Conservation (phyloP, 2,888 invertebrate genomes). For the Ceraclea dissimilis region DNA sequence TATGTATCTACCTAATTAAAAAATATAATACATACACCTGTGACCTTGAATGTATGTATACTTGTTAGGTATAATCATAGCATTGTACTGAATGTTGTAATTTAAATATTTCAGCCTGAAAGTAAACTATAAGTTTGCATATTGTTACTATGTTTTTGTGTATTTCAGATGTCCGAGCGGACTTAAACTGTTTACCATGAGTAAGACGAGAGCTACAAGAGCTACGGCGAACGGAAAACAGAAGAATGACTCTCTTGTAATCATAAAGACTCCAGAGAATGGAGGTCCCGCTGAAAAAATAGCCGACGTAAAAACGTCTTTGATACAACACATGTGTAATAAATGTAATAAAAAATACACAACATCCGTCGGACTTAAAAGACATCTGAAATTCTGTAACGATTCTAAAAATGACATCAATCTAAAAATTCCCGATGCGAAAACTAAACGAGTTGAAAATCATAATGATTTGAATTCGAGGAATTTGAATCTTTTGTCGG, state of each 20-base stretch:
- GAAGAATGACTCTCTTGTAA: constrained; percentile 16
- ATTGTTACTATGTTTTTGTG: no score
- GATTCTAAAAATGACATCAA: constrained; percentile 11
- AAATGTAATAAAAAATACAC: constrained; percentile 22
- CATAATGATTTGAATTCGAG: constrained; percentile 17
- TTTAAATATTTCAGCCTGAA: no score
- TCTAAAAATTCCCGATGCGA: constrained; percentile 8
- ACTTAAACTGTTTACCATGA: no score
- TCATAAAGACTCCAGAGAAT: constrained; percentile 17
- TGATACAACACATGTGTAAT: constrained; percentile 22
- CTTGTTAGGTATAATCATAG: no score
- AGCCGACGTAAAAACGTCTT: constrained; percentile 17
- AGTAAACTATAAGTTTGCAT: no score
- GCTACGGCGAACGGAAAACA: not conserved
- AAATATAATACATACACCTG: no score
- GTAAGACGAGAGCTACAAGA: not conserved
- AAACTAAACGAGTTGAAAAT: constrained; percentile 10
- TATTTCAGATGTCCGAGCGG: no score
- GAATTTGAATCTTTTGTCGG: constrained; percentile 13
- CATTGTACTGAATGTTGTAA: no score
- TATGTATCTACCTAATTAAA: no score
- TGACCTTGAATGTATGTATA: no score
- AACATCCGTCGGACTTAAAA: constrained; percentile 18
- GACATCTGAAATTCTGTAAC: constrained; percentile 21
- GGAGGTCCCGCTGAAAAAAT: constrained; percentile 16